Conservation (phyloP, 2,113 vertebrate genomes). For the Pundamilia nyererei region DNA sequence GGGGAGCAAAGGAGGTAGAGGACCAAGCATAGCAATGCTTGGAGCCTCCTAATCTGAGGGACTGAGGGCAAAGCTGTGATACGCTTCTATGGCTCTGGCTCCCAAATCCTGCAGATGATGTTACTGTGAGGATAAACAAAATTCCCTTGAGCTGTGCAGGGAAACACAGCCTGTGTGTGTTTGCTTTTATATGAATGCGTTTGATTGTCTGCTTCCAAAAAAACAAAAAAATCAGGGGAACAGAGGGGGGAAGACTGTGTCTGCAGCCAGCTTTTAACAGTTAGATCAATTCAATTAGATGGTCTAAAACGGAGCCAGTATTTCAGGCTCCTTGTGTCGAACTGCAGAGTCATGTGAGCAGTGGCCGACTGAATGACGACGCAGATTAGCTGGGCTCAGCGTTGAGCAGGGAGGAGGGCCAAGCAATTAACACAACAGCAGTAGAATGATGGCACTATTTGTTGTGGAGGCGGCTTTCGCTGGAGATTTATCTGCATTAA, state of each 20-base stretch:
- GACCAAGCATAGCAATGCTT: background rate
- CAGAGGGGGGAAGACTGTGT: background rate
- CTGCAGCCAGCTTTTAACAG: conserved; percentile 43
- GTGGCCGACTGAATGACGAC: conserved; percentile 13
- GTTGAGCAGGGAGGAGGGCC: background rate
- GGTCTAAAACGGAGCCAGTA: conserved; percentile 48
- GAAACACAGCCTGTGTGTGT: background rate
- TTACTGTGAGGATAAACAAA: conserved; percentile 39
- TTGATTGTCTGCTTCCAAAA: conserved; percentile 31
- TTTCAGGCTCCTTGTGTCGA: conserved; percentile 40
- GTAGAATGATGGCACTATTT: background rate
- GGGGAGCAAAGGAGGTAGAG: background rate
- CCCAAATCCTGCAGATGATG: conserved; percentile 15
- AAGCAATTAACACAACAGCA: background rate
- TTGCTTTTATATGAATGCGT: conserved; percentile 39
- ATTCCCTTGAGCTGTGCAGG: conserved; percentile 14
- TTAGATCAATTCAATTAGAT: conserved; percentile 57
- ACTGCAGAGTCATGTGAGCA: conserved; percentile 7
- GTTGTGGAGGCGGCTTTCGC: background rate
- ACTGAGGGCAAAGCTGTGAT: conserved; percentile 4
- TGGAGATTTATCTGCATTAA: background rate
- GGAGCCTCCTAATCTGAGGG: conserved; percentile 15
- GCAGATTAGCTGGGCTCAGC: conserved; percentile 22
- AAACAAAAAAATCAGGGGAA: background rate
- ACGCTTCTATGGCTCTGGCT: background rate